A percentile compares a stretch with the other conserved stretches of the same genome.
Evolutionary conservation across 2,888 invertebrate species (phyloP).

Genomic region (Lissocephala sabroskyi): DNA sequence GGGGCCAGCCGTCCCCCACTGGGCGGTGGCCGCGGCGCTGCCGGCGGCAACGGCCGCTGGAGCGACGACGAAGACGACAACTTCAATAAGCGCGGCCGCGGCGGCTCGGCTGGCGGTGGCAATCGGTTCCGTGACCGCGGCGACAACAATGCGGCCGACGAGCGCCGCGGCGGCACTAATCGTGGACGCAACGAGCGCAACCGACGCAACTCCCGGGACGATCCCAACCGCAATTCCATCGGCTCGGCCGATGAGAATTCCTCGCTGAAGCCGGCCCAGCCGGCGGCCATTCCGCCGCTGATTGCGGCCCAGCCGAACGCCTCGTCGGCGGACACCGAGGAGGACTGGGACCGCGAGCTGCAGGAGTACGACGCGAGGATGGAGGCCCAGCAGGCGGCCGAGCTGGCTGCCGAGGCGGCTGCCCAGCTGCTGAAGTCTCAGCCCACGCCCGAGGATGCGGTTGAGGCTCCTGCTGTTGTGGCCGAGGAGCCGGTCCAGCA

Average conservation of each 20-base stretch:
- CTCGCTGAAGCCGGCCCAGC: background rate
- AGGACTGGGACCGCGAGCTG: slow-evolving; percentile 70
- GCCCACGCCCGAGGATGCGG: slow-evolving; percentile 7
- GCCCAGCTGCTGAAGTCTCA: background rate
- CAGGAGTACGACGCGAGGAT: slow-evolving; percentile 64
- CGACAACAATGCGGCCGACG: slow-evolving; percentile 51
- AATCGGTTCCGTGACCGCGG: slow-evolving; percentile 60
- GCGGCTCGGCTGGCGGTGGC: slow-evolving; percentile 58
- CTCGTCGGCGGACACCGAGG: slow-evolving; percentile 65
- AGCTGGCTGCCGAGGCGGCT: background rate
- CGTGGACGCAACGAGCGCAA: slow-evolving; percentile 31
- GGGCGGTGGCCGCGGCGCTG: slow-evolving; percentile 38
- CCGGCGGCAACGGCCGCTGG: slow-evolving; percentile 48
- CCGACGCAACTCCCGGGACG: slow-evolving; percentile 38
- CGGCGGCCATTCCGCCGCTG: background rate
- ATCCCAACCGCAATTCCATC: slow-evolving; percentile 1
- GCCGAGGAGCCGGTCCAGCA: slow-evolving; percentile 13
- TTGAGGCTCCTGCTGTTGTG: slow-evolving; percentile 14
- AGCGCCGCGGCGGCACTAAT: slow-evolving; percentile 45
- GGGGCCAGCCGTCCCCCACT: slow-evolving; percentile 35
- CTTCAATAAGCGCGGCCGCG: slow-evolving; percentile 65
- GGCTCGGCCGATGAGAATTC: slow-evolving; percentile 33
- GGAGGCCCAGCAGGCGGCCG: slow-evolving; percentile 35
- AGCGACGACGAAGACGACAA: slow-evolving; percentile 55
- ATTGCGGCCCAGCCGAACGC: background rate